These are phyloP conservation scores for Sciurus vulgaris DNA, from an alignment of 2,797 vertebrate genomes.

Conservation along the genomic window DNA sequence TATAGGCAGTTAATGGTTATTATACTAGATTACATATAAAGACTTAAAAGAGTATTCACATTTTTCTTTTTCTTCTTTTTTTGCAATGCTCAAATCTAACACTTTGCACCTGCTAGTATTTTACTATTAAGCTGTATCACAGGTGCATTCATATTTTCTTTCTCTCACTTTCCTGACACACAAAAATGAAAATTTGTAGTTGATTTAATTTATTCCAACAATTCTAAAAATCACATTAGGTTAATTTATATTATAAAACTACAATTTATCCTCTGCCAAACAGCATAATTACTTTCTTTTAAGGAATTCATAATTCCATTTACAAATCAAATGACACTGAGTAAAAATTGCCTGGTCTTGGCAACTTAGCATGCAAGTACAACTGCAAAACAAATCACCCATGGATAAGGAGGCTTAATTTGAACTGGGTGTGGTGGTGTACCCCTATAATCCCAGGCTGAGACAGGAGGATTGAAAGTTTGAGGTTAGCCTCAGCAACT, in stretches of 20 bases:
- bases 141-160: neutral
- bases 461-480: no score
- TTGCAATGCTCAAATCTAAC: neutral
- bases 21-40: neutral
- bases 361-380: neutral
- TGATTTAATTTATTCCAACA: slow-evolving; percentile 42
- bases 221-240: slow-evolving; percentile 23
- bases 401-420: neutral
- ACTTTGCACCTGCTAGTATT: neutral
- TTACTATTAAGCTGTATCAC: neutral
- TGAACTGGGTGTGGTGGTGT: neutral
- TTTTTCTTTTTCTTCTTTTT: neutral
- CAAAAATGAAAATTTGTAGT: slow-evolving; percentile 47
- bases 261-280: slow-evolving; percentile 39
- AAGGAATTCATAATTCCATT: slow-evolving; percentile 64
- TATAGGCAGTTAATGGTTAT: neutral
- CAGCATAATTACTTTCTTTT: slow-evolving; percentile 27
- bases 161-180: neutral
- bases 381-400: slow-evolving; percentile 6
- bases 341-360: slow-evolving; percentile 31
- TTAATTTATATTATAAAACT: slow-evolving; percentile 44
- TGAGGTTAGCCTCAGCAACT: no score
- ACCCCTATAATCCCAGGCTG: no score
- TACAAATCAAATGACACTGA: slow-evolving; percentile 59
- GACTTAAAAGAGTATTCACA: neutral